Evolutionary conservation across 2,888 invertebrate species (phyloP), one percentile per base, ranked within the genome.

Genomic region (Diadegma fenestrale): DNA sequence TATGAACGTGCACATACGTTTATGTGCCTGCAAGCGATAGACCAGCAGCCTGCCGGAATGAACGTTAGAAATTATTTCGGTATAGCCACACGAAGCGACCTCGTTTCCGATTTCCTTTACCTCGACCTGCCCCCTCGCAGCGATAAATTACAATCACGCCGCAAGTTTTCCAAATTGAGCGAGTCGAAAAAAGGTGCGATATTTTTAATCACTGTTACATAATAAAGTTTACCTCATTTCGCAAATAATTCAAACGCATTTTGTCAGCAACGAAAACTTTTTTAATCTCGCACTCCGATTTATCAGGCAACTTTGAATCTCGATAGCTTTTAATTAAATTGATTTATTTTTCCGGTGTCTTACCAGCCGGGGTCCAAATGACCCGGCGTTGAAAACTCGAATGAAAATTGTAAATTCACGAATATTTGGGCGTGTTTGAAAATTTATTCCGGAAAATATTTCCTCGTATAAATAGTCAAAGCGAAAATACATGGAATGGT

Each of bases 61-160:
- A 78, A 72, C 61, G 79, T 69, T 69, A 61, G 69, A 79, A 79
- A 79, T 79, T 79, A 83, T 83, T 83, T 83, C 26, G 79, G 79
- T 37, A 72, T 78, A 78, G 64, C 78, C 73, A 41, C 78, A 48
- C 66, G 64, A 33, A 33, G 41, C 71, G 68, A 83, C 83, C 73
- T 79, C 68, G 61, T 79, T 83, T 83, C 73, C 73, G 73, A 79
- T 75, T 79, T 64, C n/a, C 73, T 26, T 26, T 64, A 26, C 58
- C 58, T 58, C 58, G 58, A 58, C 26, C 58, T 26, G 58, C 17
- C 48, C 72, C 37, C 66, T 45, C 41, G 54, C 48, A n/a, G 43
- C 30, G 19, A 45, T 68, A 69, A 79, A 63, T 72, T 69, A 79
- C 75, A 69, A 79, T 78, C 63, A 26, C 48, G 77, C 30, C 48